These are phyloP conservation scores for Apotomis betuletana DNA, from an alignment of 2,888 invertebrate genomes.

Conservation along the genomic window DNA sequence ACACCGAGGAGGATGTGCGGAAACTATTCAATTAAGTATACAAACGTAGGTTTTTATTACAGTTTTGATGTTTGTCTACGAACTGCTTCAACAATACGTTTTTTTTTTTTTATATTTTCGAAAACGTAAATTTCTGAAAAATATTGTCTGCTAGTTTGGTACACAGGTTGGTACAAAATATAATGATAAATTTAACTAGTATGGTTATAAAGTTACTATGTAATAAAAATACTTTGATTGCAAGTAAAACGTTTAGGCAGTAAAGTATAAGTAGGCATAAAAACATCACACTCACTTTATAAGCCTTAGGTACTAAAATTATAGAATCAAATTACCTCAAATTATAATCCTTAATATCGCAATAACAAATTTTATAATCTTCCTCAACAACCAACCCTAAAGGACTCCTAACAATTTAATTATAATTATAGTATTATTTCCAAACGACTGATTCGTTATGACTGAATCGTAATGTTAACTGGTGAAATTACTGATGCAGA, in stretches of 20 bases:
- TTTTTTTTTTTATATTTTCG: too few species aligned
- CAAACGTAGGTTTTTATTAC: too few species aligned
- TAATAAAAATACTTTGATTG: neutral
- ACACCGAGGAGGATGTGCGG: constrained; percentile 95
- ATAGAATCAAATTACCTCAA: constrained; percentile 1
- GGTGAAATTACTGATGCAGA: neutral
- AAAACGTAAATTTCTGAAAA: too few species aligned
- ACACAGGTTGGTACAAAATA: too few species aligned
- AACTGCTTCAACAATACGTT: too few species aligned
- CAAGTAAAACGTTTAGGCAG: neutral
- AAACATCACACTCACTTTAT: constrained; percentile 4
- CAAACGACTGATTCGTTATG: constrained; percentile 8
- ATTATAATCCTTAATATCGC: constrained; percentile 1
- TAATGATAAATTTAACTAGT: too few species aligned
- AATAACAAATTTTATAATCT: constrained; percentile 18
- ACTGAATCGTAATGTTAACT: neutral
- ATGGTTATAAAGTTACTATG: neutral
- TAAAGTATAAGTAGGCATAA: neutral
- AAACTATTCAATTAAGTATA: constrained; percentile 88
- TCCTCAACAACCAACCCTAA: neutral
- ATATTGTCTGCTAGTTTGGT: too few species aligned
- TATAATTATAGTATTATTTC: neutral
- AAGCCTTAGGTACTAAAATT: constrained; percentile 7
- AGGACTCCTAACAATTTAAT: neutral
- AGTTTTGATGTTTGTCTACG: too few species aligned